These are phyloP conservation scores for Spatulosminthurus flaviceps DNA, from an alignment of 2,888 invertebrate genomes.

Conservation along the genomic window DNA sequence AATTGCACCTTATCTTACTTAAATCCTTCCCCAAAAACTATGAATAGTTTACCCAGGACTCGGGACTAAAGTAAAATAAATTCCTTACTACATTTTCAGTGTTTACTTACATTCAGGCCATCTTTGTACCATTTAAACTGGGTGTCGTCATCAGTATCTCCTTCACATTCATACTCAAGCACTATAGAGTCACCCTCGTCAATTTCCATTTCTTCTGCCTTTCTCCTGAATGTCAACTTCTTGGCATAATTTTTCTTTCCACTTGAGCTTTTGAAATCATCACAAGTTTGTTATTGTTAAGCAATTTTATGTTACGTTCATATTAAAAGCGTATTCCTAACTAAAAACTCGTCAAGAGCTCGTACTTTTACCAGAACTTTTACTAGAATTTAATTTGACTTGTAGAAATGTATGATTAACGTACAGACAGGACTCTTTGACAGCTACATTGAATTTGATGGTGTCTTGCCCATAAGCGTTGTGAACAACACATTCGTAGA, in stretches of 20 bases:
- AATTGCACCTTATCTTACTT: no score
- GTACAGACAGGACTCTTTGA: not conserved
- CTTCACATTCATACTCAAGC: conserved; percentile 45
- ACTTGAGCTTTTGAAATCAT: conserved; percentile 11
- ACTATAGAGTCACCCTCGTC: conserved; percentile 44
- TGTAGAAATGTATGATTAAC: no score
- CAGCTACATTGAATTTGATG: conserved; percentile 37
- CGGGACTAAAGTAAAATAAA: no score
- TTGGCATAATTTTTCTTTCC: conserved; percentile 18
- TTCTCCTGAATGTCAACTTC: conserved; percentile 35
- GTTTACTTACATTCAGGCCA: conserved; percentile 45
- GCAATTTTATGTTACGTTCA: no score
- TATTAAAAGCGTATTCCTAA: no score
- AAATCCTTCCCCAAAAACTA: no score
- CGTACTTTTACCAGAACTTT: no score
- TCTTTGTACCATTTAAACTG: conserved; percentile 48
- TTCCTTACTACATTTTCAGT: no score
- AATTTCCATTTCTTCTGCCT: conserved; percentile 42
- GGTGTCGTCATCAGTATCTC: conserved; percentile 33
- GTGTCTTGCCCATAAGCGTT: conserved; percentile 41
- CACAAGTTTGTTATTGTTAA: no score
- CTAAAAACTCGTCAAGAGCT: no score
- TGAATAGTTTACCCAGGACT: no score
- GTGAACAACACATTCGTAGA: conserved; percentile 38
- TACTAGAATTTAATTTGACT: no score